These are phyloP conservation scores for Seira ritae DNA, from an alignment of 2,888 invertebrate species.

Conservation along the genomic window DNA sequence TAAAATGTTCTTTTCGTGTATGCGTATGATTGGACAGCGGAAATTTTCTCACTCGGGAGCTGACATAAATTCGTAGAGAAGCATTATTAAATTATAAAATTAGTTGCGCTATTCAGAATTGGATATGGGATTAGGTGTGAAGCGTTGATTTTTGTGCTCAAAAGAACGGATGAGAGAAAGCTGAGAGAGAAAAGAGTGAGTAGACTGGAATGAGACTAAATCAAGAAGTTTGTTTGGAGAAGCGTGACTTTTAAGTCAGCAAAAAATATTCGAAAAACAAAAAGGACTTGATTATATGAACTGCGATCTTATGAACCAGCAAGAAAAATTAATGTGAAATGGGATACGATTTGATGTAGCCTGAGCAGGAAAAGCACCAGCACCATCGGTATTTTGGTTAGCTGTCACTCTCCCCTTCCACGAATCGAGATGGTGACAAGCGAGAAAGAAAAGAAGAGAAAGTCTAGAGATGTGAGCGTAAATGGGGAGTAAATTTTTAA, in stretches of 20 bases:
- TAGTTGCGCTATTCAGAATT: background rate
- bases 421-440: background rate
- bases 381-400: too few relatives aligned
- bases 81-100: constrained; percentile 7
- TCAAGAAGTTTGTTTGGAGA: background rate
- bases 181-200: too few relatives aligned
- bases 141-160: background rate
- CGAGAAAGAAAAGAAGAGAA: background rate
- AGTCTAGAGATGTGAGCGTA: background rate
- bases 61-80: background rate
- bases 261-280: background rate
- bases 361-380: too few relatives aligned
- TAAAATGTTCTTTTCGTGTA: background rate
- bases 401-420: background rate
- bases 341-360: background rate
- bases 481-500: constrained; percentile 57
- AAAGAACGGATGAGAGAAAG: background rate
- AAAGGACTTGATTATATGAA: background rate
- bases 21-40: background rate
- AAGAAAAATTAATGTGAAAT: background rate
- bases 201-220: background rate
- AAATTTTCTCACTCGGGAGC: background rate
- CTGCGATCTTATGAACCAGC: background rate
- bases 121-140: background rate
- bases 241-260: background rate